Conservation (phyloP, 2,888 invertebrate genomes). For the Microdon myrmicae region DNA sequence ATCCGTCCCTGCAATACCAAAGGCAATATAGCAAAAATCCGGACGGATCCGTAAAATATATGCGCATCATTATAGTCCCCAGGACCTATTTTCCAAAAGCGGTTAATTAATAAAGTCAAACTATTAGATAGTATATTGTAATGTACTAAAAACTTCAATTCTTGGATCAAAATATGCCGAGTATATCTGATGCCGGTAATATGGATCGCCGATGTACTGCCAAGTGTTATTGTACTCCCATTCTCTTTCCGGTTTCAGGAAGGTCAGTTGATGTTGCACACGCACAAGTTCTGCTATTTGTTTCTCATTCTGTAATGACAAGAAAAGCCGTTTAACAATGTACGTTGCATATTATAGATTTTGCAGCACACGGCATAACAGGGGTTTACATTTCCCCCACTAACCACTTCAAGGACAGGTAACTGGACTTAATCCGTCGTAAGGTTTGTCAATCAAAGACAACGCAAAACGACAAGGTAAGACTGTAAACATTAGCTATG, state of each 20-base stretch:
- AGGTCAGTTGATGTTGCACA: constrained; percentile 57
- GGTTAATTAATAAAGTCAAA: not conserved
- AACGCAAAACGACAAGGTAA: no score
- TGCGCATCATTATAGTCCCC: constrained; percentile 20
- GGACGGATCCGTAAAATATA: constrained; percentile 56
- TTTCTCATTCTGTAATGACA: constrained; percentile 57
- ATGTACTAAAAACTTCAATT: constrained; percentile 60
- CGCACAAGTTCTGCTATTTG: constrained; percentile 57
- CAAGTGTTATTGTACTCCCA: constrained; percentile 63
- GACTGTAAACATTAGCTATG: no score
- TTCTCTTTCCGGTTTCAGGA: constrained; percentile 57
- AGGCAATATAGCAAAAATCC: constrained; percentile 61
- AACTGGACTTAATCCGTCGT: no score
- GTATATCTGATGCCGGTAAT: constrained; percentile 61
- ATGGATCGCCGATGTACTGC: constrained; percentile 60
- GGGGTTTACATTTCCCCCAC: no score
- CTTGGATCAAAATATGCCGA: constrained; percentile 66
- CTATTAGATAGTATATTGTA: not conserved
- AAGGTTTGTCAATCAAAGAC: no score
- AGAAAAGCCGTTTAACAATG: no score
- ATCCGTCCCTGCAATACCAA: constrained; percentile 54
- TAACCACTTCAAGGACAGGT: no score
- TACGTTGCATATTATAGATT: not conserved
- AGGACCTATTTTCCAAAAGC: constrained; percentile 48
- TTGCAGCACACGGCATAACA: no score